Evolutionary conservation across 2,888 invertebrate species (phyloP), one percentile per base, ranked within the genome.

Genomic region (Drosophila robusta): DNA sequence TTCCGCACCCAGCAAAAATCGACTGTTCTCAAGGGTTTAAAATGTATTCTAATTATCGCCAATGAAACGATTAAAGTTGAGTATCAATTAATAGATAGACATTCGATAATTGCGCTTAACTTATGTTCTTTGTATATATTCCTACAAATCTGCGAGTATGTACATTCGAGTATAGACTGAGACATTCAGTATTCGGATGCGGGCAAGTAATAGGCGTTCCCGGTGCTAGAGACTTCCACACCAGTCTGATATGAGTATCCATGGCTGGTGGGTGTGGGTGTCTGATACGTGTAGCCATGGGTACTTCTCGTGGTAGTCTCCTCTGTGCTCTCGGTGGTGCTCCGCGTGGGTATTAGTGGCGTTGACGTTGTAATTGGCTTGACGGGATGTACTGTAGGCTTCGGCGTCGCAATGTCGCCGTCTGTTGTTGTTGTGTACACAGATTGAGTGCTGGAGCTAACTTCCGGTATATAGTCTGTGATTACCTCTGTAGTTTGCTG

Each of bases 371-470:
- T 54, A 24, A 75, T 50, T 45, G 88, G 88, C 12, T n/a, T 32
- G 16, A 38, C 34, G 87, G 83, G 88, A 80, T 64, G 68, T 80
- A 88, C 65, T 61, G 83, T 83, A 41, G 86, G 88, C 75, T 80
- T 42, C 70, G 83, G 88, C 83, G 83, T 83, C 63, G 60, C 68
- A 66, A 55, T 51, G 46, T 70, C 61, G 54, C 47, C 56, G 52
- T 80, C 83, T 88, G 87, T 88, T 51, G 82, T 82, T 77, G 77
- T 87, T 39, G 88, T 82, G 70, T 57, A 79, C 63, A 86, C 56
- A 65, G 80, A 66, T 74, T 83, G 88, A 86, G 83, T 78, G 54
- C 70, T 69, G 65, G 81, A 73, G 41, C 65, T 80, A 72, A 67
- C 75, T 39, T 83, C 83, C 77, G 87, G 80, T 49, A 70, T 72